These are phyloP conservation scores for Chloroceryle aenea DNA, from an alignment of 2,113 vertebrate genomes.

Conservation along the genomic window DNA sequence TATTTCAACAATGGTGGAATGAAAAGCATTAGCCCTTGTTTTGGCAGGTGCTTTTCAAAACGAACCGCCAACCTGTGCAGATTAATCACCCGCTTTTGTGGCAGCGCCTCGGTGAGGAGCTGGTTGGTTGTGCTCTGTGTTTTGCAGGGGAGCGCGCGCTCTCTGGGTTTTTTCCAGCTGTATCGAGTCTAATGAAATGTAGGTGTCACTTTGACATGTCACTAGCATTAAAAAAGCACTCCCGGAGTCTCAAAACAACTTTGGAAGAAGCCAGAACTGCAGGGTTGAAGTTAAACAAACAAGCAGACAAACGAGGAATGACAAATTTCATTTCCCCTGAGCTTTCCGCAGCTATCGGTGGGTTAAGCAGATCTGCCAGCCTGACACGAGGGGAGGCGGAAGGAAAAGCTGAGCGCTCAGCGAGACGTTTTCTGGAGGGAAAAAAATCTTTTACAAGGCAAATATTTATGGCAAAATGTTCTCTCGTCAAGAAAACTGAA, in stretches of 20 bases:
- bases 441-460: not conserved
- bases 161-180: not conserved
- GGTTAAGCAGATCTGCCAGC: not conserved
- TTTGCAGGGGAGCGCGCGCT: not conserved
- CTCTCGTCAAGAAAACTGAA: not conserved
- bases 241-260: not conserved
- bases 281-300: not conserved
- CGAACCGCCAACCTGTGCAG: not conserved
- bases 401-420: not conserved
- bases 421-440: not conserved
- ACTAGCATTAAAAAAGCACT: not conserved
- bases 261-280: not conserved
- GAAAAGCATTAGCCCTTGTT: not conserved
- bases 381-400: not conserved
- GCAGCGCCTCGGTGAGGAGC: not conserved
- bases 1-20: not conserved
- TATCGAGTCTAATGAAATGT: not conserved
- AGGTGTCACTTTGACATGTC: not conserved
- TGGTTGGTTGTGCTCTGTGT: not conserved
- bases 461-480: not conserved
- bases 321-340: not conserved
- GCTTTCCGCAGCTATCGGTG: rapidly evolving
- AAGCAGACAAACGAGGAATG: not conserved
- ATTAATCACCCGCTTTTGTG: rapidly evolving
- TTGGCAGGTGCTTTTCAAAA: not conserved